Base-by-base conservation (phyloP, 2,113 vertebrate genomes). In the Apus apus region DNA sequence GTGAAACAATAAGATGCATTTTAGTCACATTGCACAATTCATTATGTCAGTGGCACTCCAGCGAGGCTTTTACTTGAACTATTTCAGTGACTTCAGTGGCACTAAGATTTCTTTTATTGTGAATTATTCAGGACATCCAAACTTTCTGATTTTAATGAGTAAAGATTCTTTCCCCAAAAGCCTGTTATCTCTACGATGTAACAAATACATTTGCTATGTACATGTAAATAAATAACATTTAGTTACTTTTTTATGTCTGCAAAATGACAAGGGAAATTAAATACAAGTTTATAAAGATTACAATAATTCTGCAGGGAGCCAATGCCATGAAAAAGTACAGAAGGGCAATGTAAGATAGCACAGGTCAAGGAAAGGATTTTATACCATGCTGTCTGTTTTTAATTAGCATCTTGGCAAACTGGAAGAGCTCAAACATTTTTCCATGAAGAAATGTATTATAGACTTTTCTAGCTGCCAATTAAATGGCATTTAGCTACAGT, bases 401-500 rank as follows among this genome's bases (percentile, higher is more conserved):
- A 96, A 96, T 96, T 96, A 97, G 79, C 76, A 75, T 89, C 94
- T 96, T 96, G 94, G 93, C 93, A 95, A 89, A 94, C 73, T 93
- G 68, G 76, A 93, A 86, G 66, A 92, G 88, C 66, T 93, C 92
- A 95, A 94, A 78, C 82, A 85, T 93, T 97, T 95, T 95, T 96
- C 75, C 83, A 86, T 88, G 92, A 95, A 96, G 74, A 91, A 95
- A 94, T 67, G 90, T 93, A 95, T 95, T 92, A 75, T 23, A 93
- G 96, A 73, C 85, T 92, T 88, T 89, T 72, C 57, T 90, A 90
- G 79, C 76, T 96, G 94, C 94, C 92, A 96, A 90, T 96, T 96
- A 96, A 95, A 89, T 95, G 96, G 92, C 93, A 96, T 95, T 96
- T 97, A 93, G 83, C 94, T 87, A 53, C 90, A 90, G 54, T 96